Evolutionary conservation across 2,113 vertebrate genomes (phyloP), one percentile per base, ranked within the genome.

Genomic region (Ciconia boyciana): DNA sequence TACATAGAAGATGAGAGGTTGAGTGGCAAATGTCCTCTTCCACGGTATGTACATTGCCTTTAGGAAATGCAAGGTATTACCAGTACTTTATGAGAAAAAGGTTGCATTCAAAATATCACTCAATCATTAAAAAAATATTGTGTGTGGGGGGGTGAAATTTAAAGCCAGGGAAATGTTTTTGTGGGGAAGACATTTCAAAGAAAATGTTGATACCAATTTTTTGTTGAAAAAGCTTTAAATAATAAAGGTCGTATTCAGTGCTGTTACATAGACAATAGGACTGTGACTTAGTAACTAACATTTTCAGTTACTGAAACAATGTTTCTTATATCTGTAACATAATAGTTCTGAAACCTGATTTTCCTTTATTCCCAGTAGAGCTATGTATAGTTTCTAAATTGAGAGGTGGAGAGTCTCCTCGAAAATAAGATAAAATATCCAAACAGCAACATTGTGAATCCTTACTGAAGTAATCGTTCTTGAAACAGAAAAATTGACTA

Each of bases 1-100:
- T 99, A 99, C 46, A 99, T 99, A 92, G 99, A 99, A 91, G 99
- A 99, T n/a, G 99, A 99, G 98, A 97, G 99, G 79, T 82, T 99
- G 95, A 99, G 99, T 70, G 99, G 99, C n/a, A 99, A 99, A 95
- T 99, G 99, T 95, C 99, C 99, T 43, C 98, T 99, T 91, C 99
- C 99, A 96, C 99, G 99, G 99, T 99, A 97, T 8, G 95, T 95
- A 60, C 8, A 0, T 9, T 71, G 22, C 32, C 44, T 91, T 75
- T 57, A 46, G 70, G 66, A 90, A 80, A 36, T 39, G 11, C 26
- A 39, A 84, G 49, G 4, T 39, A 65, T 66, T 72, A 31, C 31
- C 57, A 76, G 21, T 39, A 61, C 41, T 69, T 69, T 10, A 61
- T 77, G 44, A 61, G 49, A 86, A 55, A 24, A 75, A 61, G 8